Conservation (phyloP, 2,888 invertebrate species). For the Alloplasta piceator region DNA sequence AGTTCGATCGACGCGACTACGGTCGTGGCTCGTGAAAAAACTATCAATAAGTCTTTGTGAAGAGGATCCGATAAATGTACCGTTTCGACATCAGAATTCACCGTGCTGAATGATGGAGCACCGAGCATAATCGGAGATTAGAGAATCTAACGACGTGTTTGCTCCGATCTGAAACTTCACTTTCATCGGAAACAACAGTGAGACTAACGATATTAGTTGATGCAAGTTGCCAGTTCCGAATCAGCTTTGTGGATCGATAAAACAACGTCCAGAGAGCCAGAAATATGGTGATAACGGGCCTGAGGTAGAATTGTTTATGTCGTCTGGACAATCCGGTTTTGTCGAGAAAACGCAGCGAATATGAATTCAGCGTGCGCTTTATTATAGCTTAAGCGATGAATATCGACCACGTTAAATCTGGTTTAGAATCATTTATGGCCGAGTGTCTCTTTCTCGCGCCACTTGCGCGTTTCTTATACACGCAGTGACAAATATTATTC, state of each 20-base stretch:
- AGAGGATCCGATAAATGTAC: constrained; percentile 24
- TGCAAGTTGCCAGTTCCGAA: not conserved
- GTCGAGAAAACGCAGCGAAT: not conserved
- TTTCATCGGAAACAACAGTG: not conserved
- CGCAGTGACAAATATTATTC: constrained; percentile 14
- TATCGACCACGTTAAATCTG: constrained; percentile 34
- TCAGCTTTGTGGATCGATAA: constrained; percentile 11
- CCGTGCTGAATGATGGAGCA: constrained; percentile 38
- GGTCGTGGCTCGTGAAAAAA: not conserved
- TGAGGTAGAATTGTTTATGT: constrained; percentile 35
- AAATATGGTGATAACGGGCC: constrained; percentile 12
- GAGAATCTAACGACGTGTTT: not conserved
- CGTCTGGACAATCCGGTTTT: constrained; percentile 42
- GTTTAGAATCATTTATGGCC: constrained; percentile 41
- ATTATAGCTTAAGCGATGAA: not conserved
- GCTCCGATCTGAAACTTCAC: constrained; percentile 15
- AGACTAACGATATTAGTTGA: constrained; percentile 43
- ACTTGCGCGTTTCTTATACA: not conserved
- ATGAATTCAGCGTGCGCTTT: constrained; percentile 2
- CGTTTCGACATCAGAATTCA: constrained; percentile 1
- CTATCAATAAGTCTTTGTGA: constrained; percentile 41
- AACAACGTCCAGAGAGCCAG: constrained; percentile 16
- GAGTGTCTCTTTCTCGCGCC: not conserved
- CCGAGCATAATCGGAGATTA: constrained; percentile 19
- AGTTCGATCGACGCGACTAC: constrained; percentile 10